These are phyloP conservation scores for Harpegnathos saltator DNA, from an alignment of 1,140 invertebrate genomes.

Conservation along the genomic window DNA sequence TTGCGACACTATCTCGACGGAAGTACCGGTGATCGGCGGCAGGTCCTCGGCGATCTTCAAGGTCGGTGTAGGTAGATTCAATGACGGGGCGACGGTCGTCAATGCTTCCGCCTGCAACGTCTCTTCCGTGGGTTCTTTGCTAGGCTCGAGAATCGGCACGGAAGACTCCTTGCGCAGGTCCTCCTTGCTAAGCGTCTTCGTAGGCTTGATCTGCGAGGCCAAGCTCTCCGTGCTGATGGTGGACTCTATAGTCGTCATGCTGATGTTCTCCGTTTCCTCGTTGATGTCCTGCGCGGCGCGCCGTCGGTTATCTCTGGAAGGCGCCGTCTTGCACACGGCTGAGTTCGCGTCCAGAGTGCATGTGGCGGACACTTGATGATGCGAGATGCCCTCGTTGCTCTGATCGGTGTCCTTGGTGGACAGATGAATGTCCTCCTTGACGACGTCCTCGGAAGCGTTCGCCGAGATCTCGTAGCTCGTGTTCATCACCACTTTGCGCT, in stretches of 20 bases:
- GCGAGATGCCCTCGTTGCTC: neutral
- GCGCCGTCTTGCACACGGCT: constrained; percentile 7
- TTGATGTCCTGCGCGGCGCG: constrained; percentile 25
- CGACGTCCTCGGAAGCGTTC: constrained; percentile 58
- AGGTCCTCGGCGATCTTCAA: constrained; percentile 69
- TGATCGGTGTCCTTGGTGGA: constrained; percentile 5
- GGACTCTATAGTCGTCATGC: constrained; percentile 31
- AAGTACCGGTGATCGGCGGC: constrained; percentile 34
- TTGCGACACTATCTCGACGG: constrained; percentile 61
- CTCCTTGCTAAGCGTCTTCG: constrained; percentile 79
- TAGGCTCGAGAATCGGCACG: constrained; percentile 73
- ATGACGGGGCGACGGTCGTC: constrained; percentile 75
- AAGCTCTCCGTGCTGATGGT: constrained; percentile 65
- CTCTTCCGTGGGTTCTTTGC: constrained; percentile 80
- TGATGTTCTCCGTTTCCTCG: constrained; percentile 32
- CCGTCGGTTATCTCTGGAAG: constrained; percentile 24
- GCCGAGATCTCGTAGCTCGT: constrained; percentile 81
- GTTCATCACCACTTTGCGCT: constrained; percentile 90
- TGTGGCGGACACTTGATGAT: constrained; percentile 25
- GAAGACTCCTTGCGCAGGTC: constrained; percentile 72
- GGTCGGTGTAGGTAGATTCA: constrained; percentile 57
- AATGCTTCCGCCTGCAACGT: constrained; percentile 81
- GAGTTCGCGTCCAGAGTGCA: constrained; percentile 21
- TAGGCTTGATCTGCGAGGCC: constrained; percentile 79
- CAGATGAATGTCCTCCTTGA: constrained; percentile 28